Evolutionary conservation across 1,140 invertebrate species (phyloP).

Genomic region (Leptoteleia sp.): DNA sequence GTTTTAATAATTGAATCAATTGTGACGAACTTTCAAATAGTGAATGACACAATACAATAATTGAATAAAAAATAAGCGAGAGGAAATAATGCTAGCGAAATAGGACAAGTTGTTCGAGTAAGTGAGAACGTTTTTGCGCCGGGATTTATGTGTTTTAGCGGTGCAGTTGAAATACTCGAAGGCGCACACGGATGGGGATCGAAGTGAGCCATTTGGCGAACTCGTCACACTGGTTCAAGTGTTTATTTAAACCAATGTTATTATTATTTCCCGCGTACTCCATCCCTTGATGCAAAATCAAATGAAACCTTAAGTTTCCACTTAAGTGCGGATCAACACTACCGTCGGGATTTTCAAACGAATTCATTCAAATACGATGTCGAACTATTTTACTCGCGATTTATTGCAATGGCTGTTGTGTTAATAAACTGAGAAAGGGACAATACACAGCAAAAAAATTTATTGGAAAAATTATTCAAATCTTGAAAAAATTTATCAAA

Average conservation of each 20-base stretch:
- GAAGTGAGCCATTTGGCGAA: conserved; percentile 35
- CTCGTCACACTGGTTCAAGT: conserved; percentile 29
- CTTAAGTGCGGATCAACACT: conserved; percentile 44
- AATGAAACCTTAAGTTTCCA: conserved; percentile 34
- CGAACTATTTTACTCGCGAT: too few relatives aligned
- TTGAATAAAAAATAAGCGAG: too few relatives aligned
- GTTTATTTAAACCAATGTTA: conserved; percentile 49
- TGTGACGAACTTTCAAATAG: too few relatives aligned
- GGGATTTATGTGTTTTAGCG: not conserved
- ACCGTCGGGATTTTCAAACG: conserved; percentile 35
- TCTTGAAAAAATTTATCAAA: too few relatives aligned
- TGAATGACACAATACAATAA: too few relatives aligned
- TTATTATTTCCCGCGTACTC: conserved; percentile 34
- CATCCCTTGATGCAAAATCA: conserved; percentile 17
- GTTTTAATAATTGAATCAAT: too few relatives aligned
- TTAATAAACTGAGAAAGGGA: too few relatives aligned
- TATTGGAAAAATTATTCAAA: too few relatives aligned
- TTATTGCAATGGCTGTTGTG: too few relatives aligned
- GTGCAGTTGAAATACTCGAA: conserved; percentile 11
- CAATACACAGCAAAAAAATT: too few relatives aligned
- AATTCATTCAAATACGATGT: conserved; percentile 36
- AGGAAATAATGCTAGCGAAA: too few relatives aligned
- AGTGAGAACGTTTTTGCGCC: not conserved
- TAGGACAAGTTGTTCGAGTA: too few relatives aligned
- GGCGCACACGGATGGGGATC: not conserved